Conservation (phyloP, 1,140 invertebrate species). For the Scaptodrosophila lebanonensis region DNA sequence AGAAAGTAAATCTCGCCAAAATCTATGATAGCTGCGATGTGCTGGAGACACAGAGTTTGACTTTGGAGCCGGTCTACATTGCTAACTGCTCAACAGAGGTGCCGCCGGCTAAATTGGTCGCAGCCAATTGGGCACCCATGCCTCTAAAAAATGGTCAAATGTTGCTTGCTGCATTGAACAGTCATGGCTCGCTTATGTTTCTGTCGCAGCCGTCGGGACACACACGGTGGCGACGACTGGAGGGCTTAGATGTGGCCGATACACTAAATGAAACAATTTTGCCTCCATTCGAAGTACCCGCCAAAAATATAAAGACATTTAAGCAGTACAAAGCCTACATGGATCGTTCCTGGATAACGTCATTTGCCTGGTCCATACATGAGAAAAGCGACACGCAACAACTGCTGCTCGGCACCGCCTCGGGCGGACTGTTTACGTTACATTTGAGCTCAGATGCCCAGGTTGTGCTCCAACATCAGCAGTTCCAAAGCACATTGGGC, state of each 20-base stretch:
- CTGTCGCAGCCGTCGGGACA: constrained; percentile 24
- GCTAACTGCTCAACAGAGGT: constrained; percentile 26
- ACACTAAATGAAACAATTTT: constrained; percentile 29
- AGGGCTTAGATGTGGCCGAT: constrained; percentile 21
- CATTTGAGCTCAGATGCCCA: constrained; percentile 9
- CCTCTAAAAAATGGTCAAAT: constrained; percentile 22
- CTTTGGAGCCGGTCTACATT: constrained; percentile 38
- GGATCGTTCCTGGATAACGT: constrained; percentile 56
- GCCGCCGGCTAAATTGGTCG: constrained; percentile 10
- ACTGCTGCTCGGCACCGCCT: constrained; percentile 50
- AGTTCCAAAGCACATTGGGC: constrained; percentile 26
- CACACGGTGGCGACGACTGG: constrained; percentile 12
- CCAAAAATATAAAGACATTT: constrained; percentile 24
- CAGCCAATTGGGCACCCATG: constrained; percentile 20
- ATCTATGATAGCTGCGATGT: constrained; percentile 43
- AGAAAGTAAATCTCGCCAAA: constrained; percentile 22
- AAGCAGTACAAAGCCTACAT: constrained; percentile 26
- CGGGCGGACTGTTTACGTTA: constrained; percentile 42
- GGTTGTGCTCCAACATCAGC: constrained; percentile 8
- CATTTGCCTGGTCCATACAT: constrained; percentile 35
- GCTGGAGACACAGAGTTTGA: constrained; percentile 40
- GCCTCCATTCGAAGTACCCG: constrained; percentile 6
- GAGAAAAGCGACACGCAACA: not conserved
- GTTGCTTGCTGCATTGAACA: constrained; percentile 34
- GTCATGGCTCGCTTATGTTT: constrained; percentile 28